Conservation (phyloP, 2,888 invertebrate species). For the Scrobipalpa atriplicella region DNA sequence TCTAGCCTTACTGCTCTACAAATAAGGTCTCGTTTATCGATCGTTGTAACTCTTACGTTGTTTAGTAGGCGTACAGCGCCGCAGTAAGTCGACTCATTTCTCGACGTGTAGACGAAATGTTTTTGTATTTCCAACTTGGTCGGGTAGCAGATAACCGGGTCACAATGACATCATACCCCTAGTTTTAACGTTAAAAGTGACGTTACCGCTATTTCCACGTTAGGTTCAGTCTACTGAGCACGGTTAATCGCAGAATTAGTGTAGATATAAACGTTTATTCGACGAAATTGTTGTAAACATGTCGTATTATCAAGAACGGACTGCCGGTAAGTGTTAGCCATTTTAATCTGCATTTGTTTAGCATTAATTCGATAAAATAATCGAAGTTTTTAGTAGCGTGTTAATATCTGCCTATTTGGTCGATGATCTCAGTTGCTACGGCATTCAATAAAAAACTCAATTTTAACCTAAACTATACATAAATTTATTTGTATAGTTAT, state of each 20-base stretch:
- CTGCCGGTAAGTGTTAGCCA: constrained; percentile 57
- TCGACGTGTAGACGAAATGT: constrained; percentile 36
- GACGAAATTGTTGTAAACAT: constrained; percentile 42
- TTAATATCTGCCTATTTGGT: constrained; percentile 6
- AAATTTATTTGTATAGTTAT: background rate
- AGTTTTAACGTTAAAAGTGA: constrained; percentile 76
- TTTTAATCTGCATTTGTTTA: constrained; percentile 13
- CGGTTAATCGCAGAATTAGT: constrained; percentile 24
- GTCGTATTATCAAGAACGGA: constrained; percentile 61
- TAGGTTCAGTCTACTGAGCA: constrained; percentile 51
- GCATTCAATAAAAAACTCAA: constrained; percentile 1
- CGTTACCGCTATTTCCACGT: constrained; percentile 62
- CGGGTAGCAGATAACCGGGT: constrained; percentile 63
- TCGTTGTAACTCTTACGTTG: background rate
- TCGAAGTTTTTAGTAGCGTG: background rate
- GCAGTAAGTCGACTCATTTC: background rate
- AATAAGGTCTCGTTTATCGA: background rate
- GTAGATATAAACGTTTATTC: background rate
- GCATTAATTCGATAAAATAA: background rate
- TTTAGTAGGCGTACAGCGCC: constrained; percentile 10
- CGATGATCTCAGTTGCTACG: constrained; percentile 6
- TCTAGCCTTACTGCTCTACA: background rate
- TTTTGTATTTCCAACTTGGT: constrained; percentile 48
- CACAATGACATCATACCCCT: constrained; percentile 70
- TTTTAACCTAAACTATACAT: background rate